Evolutionary conservation across 2,113 vertebrate genomes (phyloP), one percentile per base, ranked within the genome.

Genomic region (Larimichthys crocea): DNA sequence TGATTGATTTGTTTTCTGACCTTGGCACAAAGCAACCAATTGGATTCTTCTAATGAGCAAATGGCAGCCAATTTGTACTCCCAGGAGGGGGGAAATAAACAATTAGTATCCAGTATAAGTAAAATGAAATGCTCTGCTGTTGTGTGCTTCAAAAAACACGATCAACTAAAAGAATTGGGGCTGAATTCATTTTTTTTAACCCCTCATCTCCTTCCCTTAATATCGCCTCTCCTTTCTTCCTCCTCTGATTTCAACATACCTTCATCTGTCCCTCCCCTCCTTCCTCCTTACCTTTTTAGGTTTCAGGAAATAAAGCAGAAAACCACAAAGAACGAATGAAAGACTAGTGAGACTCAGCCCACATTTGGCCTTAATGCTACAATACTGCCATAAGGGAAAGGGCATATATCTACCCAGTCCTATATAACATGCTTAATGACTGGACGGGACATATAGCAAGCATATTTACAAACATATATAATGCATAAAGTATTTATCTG

Each of bases 351-450:
- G 40, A 73, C 29, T 74, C 71, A 50, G 78, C 74, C 83, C 77
- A 60, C 59, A 69, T 91, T 89, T 82, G 83, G 91, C 93, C 91
- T 93, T 93, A 94, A 89, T 60, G 92, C 94, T 94, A 87, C 55
- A 78, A 92, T 86, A 92, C 94, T 94, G 93, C 93, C 94, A 85
- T 68, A 57, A 44, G 29, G 60, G 80, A 73, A 76, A 76, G 78
- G 70, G 46, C 74, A 66, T 83, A 65, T 82, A 61, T 64, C 56
- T 46, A 72, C 53, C 65, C 79, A 59, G 80, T 86, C 71, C 79
- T 78, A 62, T 78, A 84, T 85, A 82, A 50, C 65, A 74, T 67
- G 60, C 63, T 49, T 62, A 62, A 74, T 72, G 69, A 82, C 62
- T 74, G 67, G 68, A 77, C 17, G 17, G 44, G 44, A 72, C 49